Evolutionary conservation across 2,797 vertebrate genomes (phyloP).

Genomic region (Morus bassanus): DNA sequence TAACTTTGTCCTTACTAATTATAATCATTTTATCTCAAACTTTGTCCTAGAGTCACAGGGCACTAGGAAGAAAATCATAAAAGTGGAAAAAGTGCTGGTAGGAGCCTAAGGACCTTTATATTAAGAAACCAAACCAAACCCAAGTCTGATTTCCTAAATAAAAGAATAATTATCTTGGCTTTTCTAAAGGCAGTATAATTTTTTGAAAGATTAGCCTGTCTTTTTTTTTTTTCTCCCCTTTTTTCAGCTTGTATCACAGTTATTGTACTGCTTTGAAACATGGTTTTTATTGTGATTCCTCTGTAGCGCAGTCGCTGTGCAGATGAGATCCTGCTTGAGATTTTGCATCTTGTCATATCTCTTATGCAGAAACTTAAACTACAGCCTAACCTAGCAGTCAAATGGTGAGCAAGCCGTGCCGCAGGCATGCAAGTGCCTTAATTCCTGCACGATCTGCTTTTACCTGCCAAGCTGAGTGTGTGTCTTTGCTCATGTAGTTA

Average conservation of each 20-base stretch:
- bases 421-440: background rate
- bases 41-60: conserved; percentile 28
- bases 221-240: background rate
- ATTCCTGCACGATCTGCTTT: background rate
- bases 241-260: background rate
- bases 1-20: background rate
- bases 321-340: conserved; percentile 17
- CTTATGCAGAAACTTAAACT: conserved; percentile 11
- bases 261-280: background rate
- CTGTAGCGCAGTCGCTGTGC: background rate
- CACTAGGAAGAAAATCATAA: background rate
- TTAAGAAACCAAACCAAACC: background rate
- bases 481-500: background rate
- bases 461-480: background rate
- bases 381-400: background rate
- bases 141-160: conserved; percentile 1
- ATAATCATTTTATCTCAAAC: background rate
- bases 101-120: background rate
- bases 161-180: conserved; percentile 45
- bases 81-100: background rate
- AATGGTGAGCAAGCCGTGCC: background rate
- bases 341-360: conserved; percentile 23
- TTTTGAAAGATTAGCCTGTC: background rate
- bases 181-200: background rate
- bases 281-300: background rate